A percentile compares a stretch with the other conserved stretches of the same genome.
phyloP scores from a whole-genome alignment of 2,888 invertebrate species.

The Odontocerum albicorne region DNA sequence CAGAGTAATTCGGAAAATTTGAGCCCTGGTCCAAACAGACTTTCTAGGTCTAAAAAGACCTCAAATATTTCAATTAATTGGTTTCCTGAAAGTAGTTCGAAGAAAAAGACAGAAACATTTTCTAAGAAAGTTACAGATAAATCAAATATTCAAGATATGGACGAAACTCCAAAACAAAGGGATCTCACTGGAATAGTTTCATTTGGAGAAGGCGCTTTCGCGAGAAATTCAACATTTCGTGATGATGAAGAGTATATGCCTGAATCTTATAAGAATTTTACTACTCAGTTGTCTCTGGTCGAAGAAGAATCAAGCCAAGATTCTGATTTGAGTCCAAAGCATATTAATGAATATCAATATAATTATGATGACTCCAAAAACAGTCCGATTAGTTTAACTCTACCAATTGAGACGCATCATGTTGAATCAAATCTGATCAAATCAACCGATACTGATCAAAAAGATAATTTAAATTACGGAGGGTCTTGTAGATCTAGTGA shows the following conservation, averaged over 20 bases:
- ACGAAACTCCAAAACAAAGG: not conserved
- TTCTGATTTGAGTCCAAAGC: slow-evolving; percentile 43
- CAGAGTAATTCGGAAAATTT: slow-evolving; percentile 8
- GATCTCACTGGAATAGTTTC: slow-evolving; percentile 43
- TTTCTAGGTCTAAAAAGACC: slow-evolving; percentile 18
- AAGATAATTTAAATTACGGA: too few relatives aligned
- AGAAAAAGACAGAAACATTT: not conserved
- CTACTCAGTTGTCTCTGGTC: slow-evolving; percentile 54
- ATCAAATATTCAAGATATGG: not conserved
- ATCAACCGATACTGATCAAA: too few relatives aligned
- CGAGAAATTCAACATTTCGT: slow-evolving; percentile 1
- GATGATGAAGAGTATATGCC: slow-evolving; percentile 39
- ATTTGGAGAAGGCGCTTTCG: slow-evolving; percentile 41
- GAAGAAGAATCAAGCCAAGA: slow-evolving; percentile 58
- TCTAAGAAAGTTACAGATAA: too few relatives aligned
- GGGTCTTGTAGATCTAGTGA: too few relatives aligned
- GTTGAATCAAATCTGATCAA: too few relatives aligned
- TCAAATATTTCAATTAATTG: slow-evolving; percentile 25
- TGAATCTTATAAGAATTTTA: slow-evolving; percentile 37
- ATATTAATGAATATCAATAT: too few relatives aligned
- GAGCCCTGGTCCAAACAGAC: slow-evolving; percentile 12
- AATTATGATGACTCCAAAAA: too few relatives aligned
- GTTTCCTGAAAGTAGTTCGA: slow-evolving; percentile 21
- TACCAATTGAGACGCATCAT: too few relatives aligned
- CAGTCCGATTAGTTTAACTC: too few relatives aligned